Conservation (phyloP, 1,140 invertebrate genomes). For the Zaprionus taronus region DNA sequence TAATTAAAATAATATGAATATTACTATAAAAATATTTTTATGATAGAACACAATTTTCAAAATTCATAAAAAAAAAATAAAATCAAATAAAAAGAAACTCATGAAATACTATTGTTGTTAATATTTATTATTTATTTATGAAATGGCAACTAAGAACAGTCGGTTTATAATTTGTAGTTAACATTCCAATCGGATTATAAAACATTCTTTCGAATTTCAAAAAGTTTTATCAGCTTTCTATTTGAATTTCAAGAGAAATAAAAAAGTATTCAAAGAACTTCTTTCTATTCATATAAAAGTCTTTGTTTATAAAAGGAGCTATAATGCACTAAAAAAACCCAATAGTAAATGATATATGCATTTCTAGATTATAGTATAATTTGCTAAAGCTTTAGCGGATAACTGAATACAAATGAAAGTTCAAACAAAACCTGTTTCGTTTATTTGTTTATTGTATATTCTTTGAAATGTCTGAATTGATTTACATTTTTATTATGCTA, state of each 20-base stretch:
- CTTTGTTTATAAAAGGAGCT: neutral
- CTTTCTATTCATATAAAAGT: neutral
- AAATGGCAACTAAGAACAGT: too few species aligned
- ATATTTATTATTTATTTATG: too few species aligned
- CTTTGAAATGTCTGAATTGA: neutral
- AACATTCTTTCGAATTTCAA: fast-evolving
- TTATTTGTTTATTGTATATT: neutral
- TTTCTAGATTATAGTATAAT: neutral
- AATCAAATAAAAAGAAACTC: neutral
- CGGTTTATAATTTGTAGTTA: too few species aligned
- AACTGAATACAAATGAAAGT: neutral
- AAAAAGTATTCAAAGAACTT: too few species aligned
- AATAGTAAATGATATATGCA: neutral
- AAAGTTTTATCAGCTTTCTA: neutral
- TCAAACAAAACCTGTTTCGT: neutral
- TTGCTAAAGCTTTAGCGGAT: neutral
- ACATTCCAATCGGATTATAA: too few species aligned
- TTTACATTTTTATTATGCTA: neutral
- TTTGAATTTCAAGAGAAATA: neutral
- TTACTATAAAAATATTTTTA: neutral
- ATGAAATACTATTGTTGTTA: too few species aligned
- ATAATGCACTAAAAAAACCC: neutral
- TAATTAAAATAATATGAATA: neutral
- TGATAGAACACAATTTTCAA: neutral
- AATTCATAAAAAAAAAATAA: neutral